A percentile compares a stretch with the other conserved stretches of the same genome.
These are phyloP conservation scores for Candidula unifasciata DNA, from an alignment of 2,888 invertebrate genomes.

Conservation along the genomic window DNA sequence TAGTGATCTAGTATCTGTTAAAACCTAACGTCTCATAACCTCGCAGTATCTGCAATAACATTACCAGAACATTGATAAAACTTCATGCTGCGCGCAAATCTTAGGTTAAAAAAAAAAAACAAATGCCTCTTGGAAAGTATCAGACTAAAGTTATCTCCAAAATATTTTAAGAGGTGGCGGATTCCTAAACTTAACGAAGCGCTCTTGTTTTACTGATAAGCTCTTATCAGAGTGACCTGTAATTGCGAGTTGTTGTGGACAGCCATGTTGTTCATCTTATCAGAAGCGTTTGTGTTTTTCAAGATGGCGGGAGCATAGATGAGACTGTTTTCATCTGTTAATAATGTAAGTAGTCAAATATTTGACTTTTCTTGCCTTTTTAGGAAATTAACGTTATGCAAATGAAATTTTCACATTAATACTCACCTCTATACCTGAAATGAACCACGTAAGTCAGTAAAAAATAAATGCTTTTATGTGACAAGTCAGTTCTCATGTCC, in stretches of 20 bases:
- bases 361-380: not conserved
- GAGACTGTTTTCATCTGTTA: too few relatives aligned
- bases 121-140: not conserved
- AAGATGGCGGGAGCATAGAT: slow-evolving; percentile 22
- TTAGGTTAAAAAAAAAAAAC: too few relatives aligned
- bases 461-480: too few relatives aligned
- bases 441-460: too few relatives aligned
- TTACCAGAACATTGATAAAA: too few relatives aligned
- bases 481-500: not conserved
- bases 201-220: slow-evolving; percentile 33
- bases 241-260: not conserved
- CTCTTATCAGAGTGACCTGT: slow-evolving; percentile 19
- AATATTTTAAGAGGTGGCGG: not conserved
- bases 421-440: too few relatives aligned
- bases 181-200: not conserved
- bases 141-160: not conserved
- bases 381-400: not conserved
- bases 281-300: not conserved
- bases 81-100: too few relatives aligned
- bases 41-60: too few relatives aligned
- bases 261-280: slow-evolving; percentile 17
- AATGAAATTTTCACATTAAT: not conserved
- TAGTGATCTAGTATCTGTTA: too few relatives aligned
- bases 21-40: too few relatives aligned
- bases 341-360: not conserved